phyloP scores from a whole-genome alignment of 2,888 invertebrate genomes.

The Adelphocoris suturalis region DNA sequence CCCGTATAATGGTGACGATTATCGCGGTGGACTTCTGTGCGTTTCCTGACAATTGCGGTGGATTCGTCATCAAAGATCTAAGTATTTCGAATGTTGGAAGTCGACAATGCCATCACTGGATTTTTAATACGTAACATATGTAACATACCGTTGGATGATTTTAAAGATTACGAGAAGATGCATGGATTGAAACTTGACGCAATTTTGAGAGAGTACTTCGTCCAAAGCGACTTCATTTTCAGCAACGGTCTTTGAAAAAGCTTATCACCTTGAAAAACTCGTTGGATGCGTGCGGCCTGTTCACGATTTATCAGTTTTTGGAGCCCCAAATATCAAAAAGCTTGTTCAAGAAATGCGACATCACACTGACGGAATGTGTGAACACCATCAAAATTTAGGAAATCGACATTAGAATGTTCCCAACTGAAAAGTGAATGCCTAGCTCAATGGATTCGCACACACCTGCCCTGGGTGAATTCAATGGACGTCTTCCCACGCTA shows the following conservation, averaged over 20 bases:
- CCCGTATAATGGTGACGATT: no score
- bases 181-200: no score
- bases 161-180: not conserved
- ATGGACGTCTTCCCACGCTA: slow-evolving; percentile 2
- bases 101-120: slow-evolving; percentile 7
- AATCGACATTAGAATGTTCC: not conserved
- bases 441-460: not conserved
- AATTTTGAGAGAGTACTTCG: no score
- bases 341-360: not conserved
- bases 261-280: no score
- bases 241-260: no score
- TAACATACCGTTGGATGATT: not conserved
- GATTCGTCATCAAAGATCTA: no score
- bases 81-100: no score
- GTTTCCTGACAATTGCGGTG: no score
- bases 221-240: no score
- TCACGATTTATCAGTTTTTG: not conserved
- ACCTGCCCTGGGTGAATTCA: slow-evolving; percentile 6
- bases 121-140: not conserved
- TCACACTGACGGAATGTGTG: not conserved
- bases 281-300: no score
- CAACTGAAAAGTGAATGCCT: not conserved
- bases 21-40: no score
- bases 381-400: not conserved
- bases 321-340: not conserved